Evolutionary conservation across 2,113 vertebrate genomes (phyloP).

Genomic region (Actinemys pallida): DNA sequence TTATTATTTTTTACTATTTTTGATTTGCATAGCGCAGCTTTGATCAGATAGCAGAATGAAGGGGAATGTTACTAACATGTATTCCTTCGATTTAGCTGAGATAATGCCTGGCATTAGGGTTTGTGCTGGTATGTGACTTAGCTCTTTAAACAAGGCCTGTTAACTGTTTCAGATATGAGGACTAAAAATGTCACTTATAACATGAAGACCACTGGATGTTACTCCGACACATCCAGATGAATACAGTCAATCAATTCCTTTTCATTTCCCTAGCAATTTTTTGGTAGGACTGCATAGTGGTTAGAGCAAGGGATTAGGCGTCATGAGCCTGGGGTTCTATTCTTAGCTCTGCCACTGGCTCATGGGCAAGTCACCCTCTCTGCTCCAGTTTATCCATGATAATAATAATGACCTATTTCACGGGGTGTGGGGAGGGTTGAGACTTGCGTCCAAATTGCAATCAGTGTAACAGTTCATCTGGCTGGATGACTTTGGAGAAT

Average conservation of each 20-base stretch:
- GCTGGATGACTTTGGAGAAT: not conserved
- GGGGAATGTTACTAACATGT: not conserved
- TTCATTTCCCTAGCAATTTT: not conserved
- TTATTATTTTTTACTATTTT: not conserved
- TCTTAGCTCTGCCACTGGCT: not conserved
- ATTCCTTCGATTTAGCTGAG: constrained; percentile 60
- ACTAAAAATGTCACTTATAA: constrained; percentile 16
- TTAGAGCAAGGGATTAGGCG: not conserved
- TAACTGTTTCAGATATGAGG: constrained; percentile 30
- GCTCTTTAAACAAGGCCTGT: constrained; percentile 47
- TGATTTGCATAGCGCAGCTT: constrained; percentile 18
- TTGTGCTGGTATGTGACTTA: constrained; percentile 29
- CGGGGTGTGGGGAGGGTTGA: not conserved
- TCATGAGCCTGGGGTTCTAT: not conserved
- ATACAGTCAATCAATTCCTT: constrained; percentile 36
- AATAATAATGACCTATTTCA: not conserved
- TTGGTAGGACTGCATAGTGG: not conserved
- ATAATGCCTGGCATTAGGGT: constrained; percentile 58
- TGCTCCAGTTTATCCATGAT: not conserved
- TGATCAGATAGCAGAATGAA: constrained; percentile 17
- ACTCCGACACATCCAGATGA: constrained; percentile 33
- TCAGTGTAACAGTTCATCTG: not conserved
- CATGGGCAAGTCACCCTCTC: not conserved
- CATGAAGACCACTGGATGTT: constrained; percentile 13
- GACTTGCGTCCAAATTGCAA: not conserved